phyloP scores from a whole-genome alignment of 2,888 invertebrate species.

The Bursaphelenchus okinawaensis region DNA sequence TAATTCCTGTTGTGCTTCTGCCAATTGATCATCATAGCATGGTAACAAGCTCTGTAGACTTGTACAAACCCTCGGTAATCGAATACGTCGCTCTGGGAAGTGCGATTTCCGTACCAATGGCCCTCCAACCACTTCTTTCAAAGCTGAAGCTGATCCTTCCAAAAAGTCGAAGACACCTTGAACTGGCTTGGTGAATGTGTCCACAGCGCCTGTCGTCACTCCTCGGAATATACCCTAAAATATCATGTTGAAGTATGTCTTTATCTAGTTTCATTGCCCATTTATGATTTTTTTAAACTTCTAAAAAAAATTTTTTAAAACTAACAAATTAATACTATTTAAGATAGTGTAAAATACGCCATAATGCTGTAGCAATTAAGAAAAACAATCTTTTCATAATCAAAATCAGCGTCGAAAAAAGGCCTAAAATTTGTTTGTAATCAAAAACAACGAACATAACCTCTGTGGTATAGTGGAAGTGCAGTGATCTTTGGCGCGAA shows the following conservation, averaged over 20 bases:
- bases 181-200: conserved; percentile 55
- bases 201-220: conserved; percentile 50
- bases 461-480: too few species aligned
- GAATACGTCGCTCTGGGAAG: conserved; percentile 30
- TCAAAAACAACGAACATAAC: too few species aligned
- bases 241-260: background rate
- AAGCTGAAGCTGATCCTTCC: conserved; percentile 54
- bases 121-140: conserved; percentile 45
- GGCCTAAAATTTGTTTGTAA: too few species aligned
- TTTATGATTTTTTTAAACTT: too few species aligned
- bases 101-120: conserved; percentile 30
- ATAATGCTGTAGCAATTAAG: too few species aligned
- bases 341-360: too few species aligned
- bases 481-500: too few species aligned
- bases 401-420: too few species aligned
- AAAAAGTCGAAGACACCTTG: conserved; percentile 56
- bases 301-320: too few species aligned
- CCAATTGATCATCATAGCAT: conserved; percentile 38
- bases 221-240: conserved; percentile 46
- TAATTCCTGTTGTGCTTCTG: conserved; percentile 49
- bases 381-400: too few species aligned
- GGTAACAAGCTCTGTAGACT: conserved; percentile 36
- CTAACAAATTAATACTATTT: too few species aligned
- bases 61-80: conserved; percentile 36
- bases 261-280: too few species aligned